phyloP scores from a whole-genome alignment of 2,797 vertebrate genomes.

The Alfaro cultratus region DNA sequence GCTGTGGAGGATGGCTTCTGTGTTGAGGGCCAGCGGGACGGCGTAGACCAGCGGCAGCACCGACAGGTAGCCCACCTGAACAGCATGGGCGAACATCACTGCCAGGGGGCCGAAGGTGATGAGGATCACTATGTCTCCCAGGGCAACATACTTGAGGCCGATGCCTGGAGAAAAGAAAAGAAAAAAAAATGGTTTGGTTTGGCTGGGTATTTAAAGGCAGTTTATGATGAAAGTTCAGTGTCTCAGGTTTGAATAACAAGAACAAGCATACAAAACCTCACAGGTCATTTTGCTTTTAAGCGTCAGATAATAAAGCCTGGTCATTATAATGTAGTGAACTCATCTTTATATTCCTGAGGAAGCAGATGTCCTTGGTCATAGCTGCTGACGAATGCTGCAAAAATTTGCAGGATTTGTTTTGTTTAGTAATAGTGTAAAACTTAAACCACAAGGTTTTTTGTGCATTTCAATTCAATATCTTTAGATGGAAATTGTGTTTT shows the following conservation, averaged over 20 bases:
- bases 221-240: not conserved
- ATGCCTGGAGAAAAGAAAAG: constrained; percentile 82
- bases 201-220: not conserved
- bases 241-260: not conserved
- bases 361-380: not conserved
- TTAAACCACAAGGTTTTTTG: not conserved
- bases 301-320: not conserved
- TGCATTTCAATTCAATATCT: not conserved
- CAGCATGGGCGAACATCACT: constrained; percentile 95
- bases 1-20: constrained; percentile 97
- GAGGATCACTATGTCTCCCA: constrained; percentile 96
- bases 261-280: not conserved
- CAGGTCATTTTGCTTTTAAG: not conserved
- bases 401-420: not conserved
- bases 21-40: constrained; percentile 93
- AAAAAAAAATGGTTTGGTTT: not conserved
- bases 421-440: not conserved
- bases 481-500: not conserved
- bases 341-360: not conserved
- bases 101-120: constrained; percentile 98
- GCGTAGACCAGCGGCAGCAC: constrained; percentile 93
- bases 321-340: not conserved
- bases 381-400: not conserved
- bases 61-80: constrained; percentile 95
- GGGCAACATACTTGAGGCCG: constrained; percentile 96